A percentile compares a stretch with the other conserved stretches of the same genome.
These are phyloP conservation scores for Nasua narica DNA, from an alignment of 2,797 vertebrate species.

Conservation along the genomic window DNA sequence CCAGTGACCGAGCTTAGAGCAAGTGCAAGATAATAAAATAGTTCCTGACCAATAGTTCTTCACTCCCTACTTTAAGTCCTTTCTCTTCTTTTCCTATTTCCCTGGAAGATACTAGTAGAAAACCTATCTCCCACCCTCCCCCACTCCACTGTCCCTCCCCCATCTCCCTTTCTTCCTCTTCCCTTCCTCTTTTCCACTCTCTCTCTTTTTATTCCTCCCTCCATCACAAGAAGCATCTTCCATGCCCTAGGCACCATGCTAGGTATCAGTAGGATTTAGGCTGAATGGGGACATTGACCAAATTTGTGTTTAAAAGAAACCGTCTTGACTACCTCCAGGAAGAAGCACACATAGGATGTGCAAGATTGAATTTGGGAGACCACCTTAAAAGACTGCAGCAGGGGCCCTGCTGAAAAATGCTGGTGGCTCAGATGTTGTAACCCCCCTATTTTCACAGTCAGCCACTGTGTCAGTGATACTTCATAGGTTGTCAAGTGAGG, in stretches of 20 bases:
- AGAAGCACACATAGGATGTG: not conserved
- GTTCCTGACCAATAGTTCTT: not conserved
- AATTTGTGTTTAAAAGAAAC: not conserved
- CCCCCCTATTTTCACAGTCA: not conserved
- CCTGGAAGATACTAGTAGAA: not conserved
- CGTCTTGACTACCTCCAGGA: not conserved
- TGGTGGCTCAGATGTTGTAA: not conserved
- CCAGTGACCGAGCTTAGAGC: not conserved
- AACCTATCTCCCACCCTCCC: not conserved
- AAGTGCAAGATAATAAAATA: not conserved
- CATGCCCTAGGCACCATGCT: not conserved
- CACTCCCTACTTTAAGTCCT: not conserved
- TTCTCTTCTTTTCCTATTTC: not conserved
- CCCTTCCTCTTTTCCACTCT: not conserved
- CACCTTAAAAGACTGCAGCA: not conserved
- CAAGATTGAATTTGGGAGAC: not conserved
- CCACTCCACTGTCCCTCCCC: fast-evolving
- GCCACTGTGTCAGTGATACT: not conserved
- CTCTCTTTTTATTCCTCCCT: not conserved
- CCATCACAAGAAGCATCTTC: not conserved
- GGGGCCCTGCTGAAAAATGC: not conserved
- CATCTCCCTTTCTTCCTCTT: no score
- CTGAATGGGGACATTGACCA: not conserved
- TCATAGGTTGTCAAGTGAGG: not conserved
- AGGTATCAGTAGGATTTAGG: not conserved